Evolutionary conservation across 2,888 invertebrate genomes (phyloP).

Genomic region (Prosapia bicincta): DNA sequence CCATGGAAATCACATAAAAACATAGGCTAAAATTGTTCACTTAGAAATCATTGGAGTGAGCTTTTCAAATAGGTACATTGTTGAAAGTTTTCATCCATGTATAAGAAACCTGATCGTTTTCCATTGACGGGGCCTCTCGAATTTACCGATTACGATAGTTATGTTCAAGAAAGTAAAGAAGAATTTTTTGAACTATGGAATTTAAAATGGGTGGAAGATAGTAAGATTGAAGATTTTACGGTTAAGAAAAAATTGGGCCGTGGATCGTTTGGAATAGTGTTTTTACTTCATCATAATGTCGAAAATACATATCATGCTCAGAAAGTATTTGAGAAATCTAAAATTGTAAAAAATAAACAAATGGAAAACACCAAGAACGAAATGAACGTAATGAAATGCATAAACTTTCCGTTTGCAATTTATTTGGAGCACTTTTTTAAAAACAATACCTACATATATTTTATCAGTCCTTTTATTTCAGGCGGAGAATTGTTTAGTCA

Average conservation of each 20-base stretch:
- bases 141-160: background rate
- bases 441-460: slow-evolving; percentile 79
- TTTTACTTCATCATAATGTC: slow-evolving; percentile 55
- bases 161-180: background rate
- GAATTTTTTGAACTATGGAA: background rate
- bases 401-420: slow-evolving; percentile 86
- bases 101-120: background rate
- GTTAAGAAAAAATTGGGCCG: slow-evolving; percentile 48
- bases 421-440: slow-evolving; percentile 80
- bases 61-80: too few species aligned
- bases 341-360: slow-evolving; percentile 60
- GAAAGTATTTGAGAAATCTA: slow-evolving; percentile 61
- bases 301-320: slow-evolving; percentile 54
- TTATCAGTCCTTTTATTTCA: slow-evolving; percentile 77
- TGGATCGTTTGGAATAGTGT: slow-evolving; percentile 59
- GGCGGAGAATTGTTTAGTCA: slow-evolving; percentile 89
- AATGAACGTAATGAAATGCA: slow-evolving; percentile 81
- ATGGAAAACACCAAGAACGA: slow-evolving; percentile 64
- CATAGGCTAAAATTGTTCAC: too few species aligned
- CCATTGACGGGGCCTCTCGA: background rate
- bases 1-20: too few species aligned
- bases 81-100: background rate
- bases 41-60: too few species aligned
- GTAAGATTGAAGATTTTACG: background rate
- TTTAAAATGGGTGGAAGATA: background rate